Evolutionary conservation across 2,888 invertebrate genomes (phyloP).

Genomic region (Azorinus chamasolen): DNA sequence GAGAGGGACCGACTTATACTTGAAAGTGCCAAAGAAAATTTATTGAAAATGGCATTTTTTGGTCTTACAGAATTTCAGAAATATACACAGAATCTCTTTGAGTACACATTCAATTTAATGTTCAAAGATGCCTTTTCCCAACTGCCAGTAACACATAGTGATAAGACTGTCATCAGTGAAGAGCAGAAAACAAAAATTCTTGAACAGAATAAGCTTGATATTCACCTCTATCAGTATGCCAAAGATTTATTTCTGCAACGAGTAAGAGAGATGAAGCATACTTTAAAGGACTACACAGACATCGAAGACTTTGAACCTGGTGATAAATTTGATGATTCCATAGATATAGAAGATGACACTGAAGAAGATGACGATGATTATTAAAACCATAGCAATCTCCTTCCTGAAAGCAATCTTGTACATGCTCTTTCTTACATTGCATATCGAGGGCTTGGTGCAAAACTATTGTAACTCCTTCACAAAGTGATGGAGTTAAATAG

Average conservation of each 20-base stretch:
- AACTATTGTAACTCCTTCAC: too few relatives aligned
- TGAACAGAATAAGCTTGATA: conserved; percentile 94
- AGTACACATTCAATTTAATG: conserved; percentile 81
- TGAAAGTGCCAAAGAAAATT: conserved; percentile 97
- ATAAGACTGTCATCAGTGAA: conserved; percentile 92
- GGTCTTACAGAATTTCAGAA: conserved; percentile 98
- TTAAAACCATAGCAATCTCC: too few relatives aligned
- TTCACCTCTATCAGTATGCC: conserved; percentile 97
- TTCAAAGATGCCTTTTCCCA: conserved; percentile 90
- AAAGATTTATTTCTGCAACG: conserved; percentile 93
- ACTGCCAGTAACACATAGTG: conserved; percentile 95
- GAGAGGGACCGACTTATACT: conserved; percentile 90
- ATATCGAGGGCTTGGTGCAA: too few relatives aligned
- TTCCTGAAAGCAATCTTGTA: too few relatives aligned
- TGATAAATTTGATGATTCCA: conserved; percentile 40
- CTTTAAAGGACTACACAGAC: conserved; percentile 14
- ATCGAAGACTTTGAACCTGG: conserved; percentile 22
- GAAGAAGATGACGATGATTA: conserved; percentile 44
- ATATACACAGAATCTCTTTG: conserved; percentile 86
- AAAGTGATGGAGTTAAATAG: too few relatives aligned
- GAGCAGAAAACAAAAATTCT: conserved; percentile 92
- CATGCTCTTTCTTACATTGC: too few relatives aligned
- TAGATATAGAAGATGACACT: conserved; percentile 41
- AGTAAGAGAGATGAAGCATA: conserved; percentile 63
- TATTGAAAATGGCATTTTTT: conserved; percentile 97